Conservation (phyloP, 2,113 vertebrate species). For the Pachypanchax playfairii region DNA sequence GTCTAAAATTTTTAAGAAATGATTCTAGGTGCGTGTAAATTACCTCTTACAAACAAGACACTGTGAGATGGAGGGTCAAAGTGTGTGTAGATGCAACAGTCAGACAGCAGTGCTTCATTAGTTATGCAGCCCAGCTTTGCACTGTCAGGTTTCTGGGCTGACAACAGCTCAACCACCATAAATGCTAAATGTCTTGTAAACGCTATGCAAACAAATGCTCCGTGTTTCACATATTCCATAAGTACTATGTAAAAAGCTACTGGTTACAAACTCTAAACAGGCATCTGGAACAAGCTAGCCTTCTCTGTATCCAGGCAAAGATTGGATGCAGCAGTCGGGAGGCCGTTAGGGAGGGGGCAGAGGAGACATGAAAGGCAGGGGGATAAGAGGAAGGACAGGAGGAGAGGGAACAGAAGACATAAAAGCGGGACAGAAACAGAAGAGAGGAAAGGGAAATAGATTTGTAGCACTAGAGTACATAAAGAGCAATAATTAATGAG, state of each 20-base stretch:
- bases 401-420: slow-evolving; percentile 11
- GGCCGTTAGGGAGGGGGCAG: slow-evolving; percentile 14
- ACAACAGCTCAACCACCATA: slow-evolving; percentile 21
- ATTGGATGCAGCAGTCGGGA: slow-evolving; percentile 49
- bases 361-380: slow-evolving; percentile 13
- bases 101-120: slow-evolving; percentile 10
- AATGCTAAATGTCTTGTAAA: slow-evolving; percentile 4
- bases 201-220: not conserved
- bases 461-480: slow-evolving; percentile 1
- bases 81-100: slow-evolving; percentile 23
- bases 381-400: slow-evolving; percentile 15
- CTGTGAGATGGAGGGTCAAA: slow-evolving; percentile 3
- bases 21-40: slow-evolving; percentile 4
- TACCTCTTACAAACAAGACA: slow-evolving; percentile 10
- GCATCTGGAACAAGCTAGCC: slow-evolving; percentile 10
- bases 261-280: slow-evolving; percentile 12
- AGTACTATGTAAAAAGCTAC: not conserved
- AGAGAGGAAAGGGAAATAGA: slow-evolving; percentile 15
- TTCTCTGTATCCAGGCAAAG: slow-evolving; percentile 61
- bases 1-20: no score
- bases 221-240: not conserved
- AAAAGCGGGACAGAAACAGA: slow-evolving; percentile 9
- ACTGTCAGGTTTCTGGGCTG: slow-evolving; percentile 30
- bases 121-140: slow-evolving; percentile 44
- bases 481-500: slow-evolving; percentile 1